Evolutionary conservation across 2,888 invertebrate genomes (phyloP), one percentile per base, ranked within the genome.

Genomic region (Fissipunctia ypsillon): DNA sequence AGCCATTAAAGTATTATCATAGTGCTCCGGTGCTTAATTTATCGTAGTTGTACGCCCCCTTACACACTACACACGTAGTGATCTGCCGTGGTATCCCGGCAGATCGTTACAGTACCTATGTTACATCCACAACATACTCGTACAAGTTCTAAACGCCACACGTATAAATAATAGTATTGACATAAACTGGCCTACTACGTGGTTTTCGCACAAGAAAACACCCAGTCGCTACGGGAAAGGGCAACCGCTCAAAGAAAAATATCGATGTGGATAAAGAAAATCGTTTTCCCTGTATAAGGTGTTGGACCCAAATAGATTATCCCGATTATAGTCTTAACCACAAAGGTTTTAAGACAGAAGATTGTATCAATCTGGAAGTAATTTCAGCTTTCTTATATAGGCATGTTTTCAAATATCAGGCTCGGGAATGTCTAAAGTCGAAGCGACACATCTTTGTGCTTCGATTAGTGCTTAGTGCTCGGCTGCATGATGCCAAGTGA

Each of bases 301-400:
- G 60, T 67, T 69, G 28, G 69, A 48, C 73, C 69, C 73, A 78
- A 81, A 78, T 64, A 65, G 80, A 78, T 82, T 82, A 82, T 78
- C 50, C 73, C 41, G 67, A 80, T 69, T 63, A 82, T 64, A 38
- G 78, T n/a, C 67, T 81, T 69, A 65, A 64, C 73, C 56, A 60
- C 48, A 50, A 38, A 50, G 54, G 67, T 31, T 69, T 69, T 56
- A 56, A 70, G 35, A 61, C 35, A 48, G 9, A 16, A 43, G 59
- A 70, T 69, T 54, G 48, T 50, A 48, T 72, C 61, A 59, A 77
- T 63, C 22, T 60, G 41, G 14, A 43, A 69, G 41, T 45, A 25
- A 65, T 66, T 67, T 71, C 31, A 43, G 35, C 0, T 22, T 45
- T 38, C n/a, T 22, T 19, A 65, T 28, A 41, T 41, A 25, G 25